These are phyloP conservation scores for silkworm (Bombyx mori) DNA, from an alignment of 1,140 invertebrate genomes.

Conservation along the genomic window ASM3026992v2 NC_085118.1:8341501-8342000, in stretches of 20 bases:
- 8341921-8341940: conserved; percentile 9
- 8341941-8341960: conserved; percentile 14
- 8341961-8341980: conserved; percentile 28
- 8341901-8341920: conserved; percentile 31
- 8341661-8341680: no score
- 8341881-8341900: conserved; percentile 41
- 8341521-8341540: no score
- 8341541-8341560: no score
- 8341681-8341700: not conserved
- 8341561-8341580: no score
- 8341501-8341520: no score
- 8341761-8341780: conserved; percentile 34
- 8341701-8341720: conserved; percentile 15
- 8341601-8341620: no score
- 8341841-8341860: conserved; percentile 39
- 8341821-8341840: conserved; percentile 47
- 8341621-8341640: no score
- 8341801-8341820: conserved; percentile 51
- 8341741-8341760: conserved; percentile 13
- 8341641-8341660: no score
- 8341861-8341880: conserved; percentile 47
- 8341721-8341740: conserved; percentile 18
- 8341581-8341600: no score
- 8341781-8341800: conserved; percentile 51
- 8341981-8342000: conserved; percentile 28